Evolutionary conservation across 2,113 vertebrate species (phyloP).

Genomic region (Cariama cristata): DNA sequence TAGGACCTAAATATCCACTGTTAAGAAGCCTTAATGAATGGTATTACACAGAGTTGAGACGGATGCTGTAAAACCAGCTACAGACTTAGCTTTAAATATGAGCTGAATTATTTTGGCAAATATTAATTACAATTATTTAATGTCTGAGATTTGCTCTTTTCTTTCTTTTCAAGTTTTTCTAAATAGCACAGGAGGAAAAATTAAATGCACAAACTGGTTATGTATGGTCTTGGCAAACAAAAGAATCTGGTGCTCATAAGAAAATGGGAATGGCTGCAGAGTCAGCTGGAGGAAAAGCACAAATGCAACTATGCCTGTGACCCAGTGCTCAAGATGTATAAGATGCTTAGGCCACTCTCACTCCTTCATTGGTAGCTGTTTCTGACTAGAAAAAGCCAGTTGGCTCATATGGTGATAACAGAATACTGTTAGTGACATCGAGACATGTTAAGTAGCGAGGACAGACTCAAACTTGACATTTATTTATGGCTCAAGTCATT

Average conservation of each 20-base stretch:
- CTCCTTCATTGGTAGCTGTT: not conserved
- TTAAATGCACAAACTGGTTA: not conserved
- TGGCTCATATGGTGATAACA: not conserved
- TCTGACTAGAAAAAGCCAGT: not conserved
- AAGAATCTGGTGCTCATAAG: not conserved
- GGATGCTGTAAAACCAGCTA: not conserved
- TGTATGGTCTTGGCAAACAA: not conserved
- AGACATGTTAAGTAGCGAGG: not conserved
- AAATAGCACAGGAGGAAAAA: not conserved
- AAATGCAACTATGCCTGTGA: not conserved
- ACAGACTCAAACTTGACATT: not conserved
- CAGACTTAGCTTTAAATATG: not conserved
- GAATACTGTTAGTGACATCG: not conserved
- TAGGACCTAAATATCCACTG: not conserved
- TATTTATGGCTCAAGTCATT: not conserved
- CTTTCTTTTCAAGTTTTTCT: not conserved
- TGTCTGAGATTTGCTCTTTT: not conserved
- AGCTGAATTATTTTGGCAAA: not conserved
- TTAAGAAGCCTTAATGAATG: not conserved
- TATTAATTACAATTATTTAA: not conserved
- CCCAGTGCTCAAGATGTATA: not conserved
- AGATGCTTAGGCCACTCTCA: not conserved
- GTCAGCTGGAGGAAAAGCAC: not conserved
- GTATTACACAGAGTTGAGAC: not conserved
- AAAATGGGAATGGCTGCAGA: not conserved